These are phyloP conservation scores for Tiaroga cobitis DNA, from an alignment of 2,797 vertebrate species.

Conservation along the genomic window DNA sequence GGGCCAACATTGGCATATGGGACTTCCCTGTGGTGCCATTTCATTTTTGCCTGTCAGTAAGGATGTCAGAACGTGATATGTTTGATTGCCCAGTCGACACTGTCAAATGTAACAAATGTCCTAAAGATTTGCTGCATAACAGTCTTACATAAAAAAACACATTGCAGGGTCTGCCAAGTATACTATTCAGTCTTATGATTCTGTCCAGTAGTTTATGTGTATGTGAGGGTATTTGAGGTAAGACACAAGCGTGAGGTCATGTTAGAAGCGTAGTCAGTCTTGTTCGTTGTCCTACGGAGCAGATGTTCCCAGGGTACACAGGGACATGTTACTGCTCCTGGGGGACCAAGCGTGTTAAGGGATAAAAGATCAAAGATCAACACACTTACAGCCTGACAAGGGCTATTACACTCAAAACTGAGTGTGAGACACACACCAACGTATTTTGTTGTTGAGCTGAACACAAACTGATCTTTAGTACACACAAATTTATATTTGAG, in stretches of 20 bases:
- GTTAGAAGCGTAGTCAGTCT: not conserved
- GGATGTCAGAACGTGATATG: not conserved
- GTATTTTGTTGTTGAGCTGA: not conserved
- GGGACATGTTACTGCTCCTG: slow-evolving; percentile 23
- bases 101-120: slow-evolving; percentile 23
- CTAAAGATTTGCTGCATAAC: slow-evolving; percentile 4
- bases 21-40: not conserved
- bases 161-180: not conserved
- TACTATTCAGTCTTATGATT: not conserved
- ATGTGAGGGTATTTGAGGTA: not conserved
- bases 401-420: slow-evolving; percentile 34
- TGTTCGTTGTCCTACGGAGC: not conserved
- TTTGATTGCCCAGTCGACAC: slow-evolving; percentile 12
- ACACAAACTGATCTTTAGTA: not conserved
- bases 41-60: not conserved
- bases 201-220: not conserved
- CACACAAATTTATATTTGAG: not conserved
- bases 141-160: not conserved
- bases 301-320: slow-evolving; percentile 46
- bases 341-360: slow-evolving; percentile 17
- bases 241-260: slow-evolving; percentile 10
- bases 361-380: slow-evolving; percentile 31
- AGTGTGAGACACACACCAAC: not conserved
- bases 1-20: slow-evolving; percentile 1
- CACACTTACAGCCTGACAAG: slow-evolving; percentile 22